phyloP scores from a whole-genome alignment of 2,113 vertebrate species.

The Semicossyphus pulcher region DNA sequence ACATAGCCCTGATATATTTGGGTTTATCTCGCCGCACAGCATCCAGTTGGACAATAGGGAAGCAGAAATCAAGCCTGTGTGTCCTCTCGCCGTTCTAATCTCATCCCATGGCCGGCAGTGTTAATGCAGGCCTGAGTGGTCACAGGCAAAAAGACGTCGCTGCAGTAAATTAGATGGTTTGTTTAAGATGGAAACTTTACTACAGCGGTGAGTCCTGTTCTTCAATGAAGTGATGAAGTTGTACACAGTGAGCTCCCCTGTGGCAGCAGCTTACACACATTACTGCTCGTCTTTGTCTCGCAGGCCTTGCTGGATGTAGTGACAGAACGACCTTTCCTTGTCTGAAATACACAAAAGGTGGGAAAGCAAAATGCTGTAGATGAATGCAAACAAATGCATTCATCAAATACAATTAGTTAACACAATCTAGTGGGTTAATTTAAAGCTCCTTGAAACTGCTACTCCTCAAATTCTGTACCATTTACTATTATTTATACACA shows the following conservation, averaged over 20 bases:
- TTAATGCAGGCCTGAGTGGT: slow-evolving; percentile 45
- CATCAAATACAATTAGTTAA: too few relatives aligned
- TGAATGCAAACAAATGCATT: too few relatives aligned
- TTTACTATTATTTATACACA: too few relatives aligned
- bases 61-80: slow-evolving; percentile 28
- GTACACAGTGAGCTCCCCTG: slow-evolving; percentile 18
- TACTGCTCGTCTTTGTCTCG: slow-evolving; percentile 9
- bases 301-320: slow-evolving; percentile 19
- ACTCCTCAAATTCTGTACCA: too few relatives aligned
- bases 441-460: too few relatives aligned
- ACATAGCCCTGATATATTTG: slow-evolving; percentile 17
- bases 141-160: slow-evolving; percentile 16
- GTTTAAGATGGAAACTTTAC: slow-evolving; percentile 25
- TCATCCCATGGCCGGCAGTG: slow-evolving; percentile 49
- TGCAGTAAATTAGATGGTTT: slow-evolving; percentile 49
- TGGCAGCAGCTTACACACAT: slow-evolving; percentile 4
- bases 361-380: too few relatives aligned
- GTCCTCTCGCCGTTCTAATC: slow-evolving; percentile 48
- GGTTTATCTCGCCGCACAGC: slow-evolving; percentile 74
- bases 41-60: slow-evolving; percentile 55
- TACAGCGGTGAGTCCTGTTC: too few relatives aligned
- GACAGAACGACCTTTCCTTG: not conserved
- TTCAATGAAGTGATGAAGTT: slow-evolving; percentile 37
- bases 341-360: too few relatives aligned
- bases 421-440: too few relatives aligned